Base-by-base conservation (phyloP, 2,113 vertebrate species). In the Craseonycteris thonglongyai region DNA sequence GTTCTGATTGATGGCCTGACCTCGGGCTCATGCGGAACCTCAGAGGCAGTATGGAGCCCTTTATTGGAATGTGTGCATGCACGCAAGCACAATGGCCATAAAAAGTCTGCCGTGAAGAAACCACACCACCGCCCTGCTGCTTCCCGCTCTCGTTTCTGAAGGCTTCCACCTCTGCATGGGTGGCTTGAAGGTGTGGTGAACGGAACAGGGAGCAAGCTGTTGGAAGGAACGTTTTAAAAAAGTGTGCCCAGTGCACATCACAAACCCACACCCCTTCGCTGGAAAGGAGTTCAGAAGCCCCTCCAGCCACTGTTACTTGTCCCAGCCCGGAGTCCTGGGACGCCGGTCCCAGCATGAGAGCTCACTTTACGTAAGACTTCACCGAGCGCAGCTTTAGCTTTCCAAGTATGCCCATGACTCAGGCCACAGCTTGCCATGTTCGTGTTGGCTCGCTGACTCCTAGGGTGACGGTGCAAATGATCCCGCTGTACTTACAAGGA, bases 41-140 rank as follows among this genome's bases (percentile, higher is more conserved):
- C 49, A 18, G 38, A 58, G 40, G 72, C 49, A 71, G 14, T 0
- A 13, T 56, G 86, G 56, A 87, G 63, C 54, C 87, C 66, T 81
- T 21, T 87, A 49, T 49, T 45, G 93, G 93, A 92, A 90, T 93
- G 91, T 63, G 22, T 78, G 84, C 75, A 35, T 72, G 63, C 56
- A 66, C 40, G 51, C 11, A 56, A 79, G 68, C 58, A 68, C 78
- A 78, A 26, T 4, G 28, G 35, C 83, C 45, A 59, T 58, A 79
- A 75, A 82, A 65, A 68, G 22, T 24, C 47, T 84, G 59, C 56
- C 24, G 68, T 1, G 28, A 86, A 56, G 81, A 93, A 90, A 58
- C 68, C 40, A n/a, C 19, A 40, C 38, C 35, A 56, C 7, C 7
- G 42, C 72, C 59, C 15, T 1, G 1, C 35, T 65, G 81, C 61